phyloP scores from a whole-genome alignment of 2,888 invertebrate genomes.

The Unio delphinus region DNA sequence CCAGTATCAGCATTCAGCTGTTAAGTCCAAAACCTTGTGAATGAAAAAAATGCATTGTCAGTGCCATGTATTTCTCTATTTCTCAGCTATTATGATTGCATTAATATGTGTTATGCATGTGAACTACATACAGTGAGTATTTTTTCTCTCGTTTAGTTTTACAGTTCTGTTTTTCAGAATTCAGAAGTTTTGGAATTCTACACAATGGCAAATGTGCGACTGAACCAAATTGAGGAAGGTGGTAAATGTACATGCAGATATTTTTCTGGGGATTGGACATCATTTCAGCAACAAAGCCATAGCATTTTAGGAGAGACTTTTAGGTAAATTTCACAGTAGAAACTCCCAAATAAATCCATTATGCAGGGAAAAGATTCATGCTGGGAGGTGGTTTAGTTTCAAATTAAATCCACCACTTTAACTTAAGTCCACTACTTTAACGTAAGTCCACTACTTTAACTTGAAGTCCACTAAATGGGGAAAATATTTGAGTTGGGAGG shows the following conservation, averaged over 20 bases:
- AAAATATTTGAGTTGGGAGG: slow-evolving; percentile 9
- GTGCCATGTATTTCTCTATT: not conserved
- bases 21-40: no score
- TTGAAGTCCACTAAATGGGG: not conserved
- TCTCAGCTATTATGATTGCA: not conserved
- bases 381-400: slow-evolving; percentile 12
- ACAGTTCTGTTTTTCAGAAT: slow-evolving; percentile 78
- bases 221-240: slow-evolving; percentile 75
- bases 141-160: not conserved
- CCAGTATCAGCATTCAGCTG: no score
- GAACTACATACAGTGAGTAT: not conserved
- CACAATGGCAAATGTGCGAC: slow-evolving; percentile 85
- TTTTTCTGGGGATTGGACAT: slow-evolving; percentile 83
- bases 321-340: not conserved
- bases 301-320: not conserved
- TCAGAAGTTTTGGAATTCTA: slow-evolving; percentile 83
- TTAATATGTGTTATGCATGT: not conserved
- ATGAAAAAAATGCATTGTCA: not conserved
- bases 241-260: slow-evolving; percentile 63
- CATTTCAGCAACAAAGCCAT: slow-evolving; percentile 70
- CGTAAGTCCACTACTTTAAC: no score
- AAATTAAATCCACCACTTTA: not conserved
- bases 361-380: slow-evolving; percentile 1
- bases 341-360: no score
- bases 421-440: no score